phyloP scores from a whole-genome alignment of 2,113 vertebrate species.

The Glaucomys volans region DNA sequence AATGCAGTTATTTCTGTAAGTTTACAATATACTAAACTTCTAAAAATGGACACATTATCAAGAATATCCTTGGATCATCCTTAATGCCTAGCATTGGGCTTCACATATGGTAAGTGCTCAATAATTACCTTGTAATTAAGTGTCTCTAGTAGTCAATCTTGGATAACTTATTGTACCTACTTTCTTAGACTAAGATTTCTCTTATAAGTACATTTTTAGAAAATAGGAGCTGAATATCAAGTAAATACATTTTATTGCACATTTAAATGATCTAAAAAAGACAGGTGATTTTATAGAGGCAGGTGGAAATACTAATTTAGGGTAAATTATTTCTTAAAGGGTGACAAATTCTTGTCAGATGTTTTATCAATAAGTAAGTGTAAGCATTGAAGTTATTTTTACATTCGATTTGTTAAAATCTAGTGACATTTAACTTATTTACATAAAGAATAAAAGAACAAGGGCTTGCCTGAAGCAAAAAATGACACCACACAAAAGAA shows the following conservation, averaged over 20 bases:
- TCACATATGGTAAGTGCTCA: not conserved
- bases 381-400: not conserved
- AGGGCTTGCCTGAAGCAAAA: not conserved
- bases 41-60: not conserved
- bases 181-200: not conserved
- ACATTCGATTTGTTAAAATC: not conserved
- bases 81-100: not conserved
- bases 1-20: not conserved
- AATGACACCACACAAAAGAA: not conserved
- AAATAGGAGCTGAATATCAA: not conserved
- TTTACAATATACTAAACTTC: not conserved
- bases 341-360: not conserved
- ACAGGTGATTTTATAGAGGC: not conserved
- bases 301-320: not conserved
- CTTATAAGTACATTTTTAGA: not conserved
- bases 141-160: not conserved
- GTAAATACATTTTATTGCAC: not conserved
- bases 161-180: not conserved
- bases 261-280: slow-evolving; percentile 8
- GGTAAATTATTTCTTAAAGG: slow-evolving; percentile 16
- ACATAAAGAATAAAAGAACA: not conserved
- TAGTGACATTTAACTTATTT: not conserved
- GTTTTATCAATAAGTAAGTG: too few relatives aligned
- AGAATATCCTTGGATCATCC: not conserved
- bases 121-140: not conserved